Evolutionary conservation across 2,113 vertebrate genomes (phyloP).

Genomic region (Nettapus auritus): DNA sequence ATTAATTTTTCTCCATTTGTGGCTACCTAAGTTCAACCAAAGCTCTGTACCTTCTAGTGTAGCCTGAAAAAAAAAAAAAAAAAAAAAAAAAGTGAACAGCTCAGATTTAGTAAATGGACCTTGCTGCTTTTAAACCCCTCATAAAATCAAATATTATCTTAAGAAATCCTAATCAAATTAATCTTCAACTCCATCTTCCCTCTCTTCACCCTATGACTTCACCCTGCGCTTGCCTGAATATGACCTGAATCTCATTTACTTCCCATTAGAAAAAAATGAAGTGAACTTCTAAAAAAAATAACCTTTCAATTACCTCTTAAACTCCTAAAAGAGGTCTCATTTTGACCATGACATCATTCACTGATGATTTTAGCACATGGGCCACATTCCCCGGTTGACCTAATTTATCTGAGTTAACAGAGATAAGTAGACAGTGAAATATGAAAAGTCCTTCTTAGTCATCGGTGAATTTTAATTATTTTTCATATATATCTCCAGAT

Average conservation of each 20-base stretch:
- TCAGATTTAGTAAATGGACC: conserved; percentile 39
- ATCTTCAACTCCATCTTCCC: conserved; percentile 77
- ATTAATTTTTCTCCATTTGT: conserved; percentile 58
- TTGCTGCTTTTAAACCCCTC: conserved; percentile 64
- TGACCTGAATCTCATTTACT: conserved; percentile 76
- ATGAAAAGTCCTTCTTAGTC: not conserved
- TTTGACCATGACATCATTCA: conserved; percentile 76
- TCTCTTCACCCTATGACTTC: conserved; percentile 77
- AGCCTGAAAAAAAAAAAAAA: not conserved
- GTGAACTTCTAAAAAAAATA: conserved; percentile 74
- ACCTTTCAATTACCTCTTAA: conserved; percentile 83
- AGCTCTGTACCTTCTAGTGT: not conserved
- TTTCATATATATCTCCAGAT: not conserved
- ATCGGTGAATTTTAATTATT: not conserved
- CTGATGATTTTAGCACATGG: conserved; percentile 78
- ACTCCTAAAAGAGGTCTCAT: conserved; percentile 69
- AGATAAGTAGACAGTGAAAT: conserved; percentile 75
- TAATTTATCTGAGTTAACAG: conserved; percentile 63
- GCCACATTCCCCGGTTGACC: conserved; percentile 30
- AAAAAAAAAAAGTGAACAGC: not conserved
- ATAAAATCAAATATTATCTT: conserved; percentile 84
- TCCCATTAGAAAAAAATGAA: conserved; percentile 79
- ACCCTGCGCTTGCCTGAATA: conserved; percentile 58
- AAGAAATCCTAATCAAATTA: conserved; percentile 83
- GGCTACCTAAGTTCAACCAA: conserved; percentile 9